These are phyloP conservation scores for Myocastor coypus DNA, from an alignment of 2,113 vertebrate genomes.

Conservation along the genomic window DNA sequence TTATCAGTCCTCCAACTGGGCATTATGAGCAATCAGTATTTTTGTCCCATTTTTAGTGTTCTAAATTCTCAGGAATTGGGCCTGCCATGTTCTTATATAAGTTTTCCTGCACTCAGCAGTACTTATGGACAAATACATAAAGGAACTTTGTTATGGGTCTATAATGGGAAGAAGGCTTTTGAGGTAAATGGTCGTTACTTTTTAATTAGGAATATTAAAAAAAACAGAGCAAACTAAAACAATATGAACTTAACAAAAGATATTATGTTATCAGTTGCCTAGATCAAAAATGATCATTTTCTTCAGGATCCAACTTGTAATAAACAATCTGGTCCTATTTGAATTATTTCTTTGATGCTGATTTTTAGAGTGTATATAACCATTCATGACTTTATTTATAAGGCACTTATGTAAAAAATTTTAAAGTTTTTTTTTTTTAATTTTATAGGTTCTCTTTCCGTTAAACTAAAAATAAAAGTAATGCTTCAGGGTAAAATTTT, in stretches of 20 bases:
- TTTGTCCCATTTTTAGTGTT: neutral
- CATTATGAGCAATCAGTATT: slow-evolving; percentile 38
- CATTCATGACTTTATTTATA: neutral
- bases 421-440: neutral
- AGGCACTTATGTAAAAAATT: neutral
- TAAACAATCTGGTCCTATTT: neutral
- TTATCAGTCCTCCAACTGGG: neutral
- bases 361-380: neutral
- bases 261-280: neutral
- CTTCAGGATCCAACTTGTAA: neutral
- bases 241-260: slow-evolving; percentile 33
- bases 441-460: neutral
- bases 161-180: slow-evolving; percentile 67
- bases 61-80: slow-evolving; percentile 2
- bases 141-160: slow-evolving; percentile 18
- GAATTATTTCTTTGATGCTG: neutral
- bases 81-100: neutral
- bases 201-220: slow-evolving; percentile 67
- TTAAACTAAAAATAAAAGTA: neutral
- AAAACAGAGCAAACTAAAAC: neutral
- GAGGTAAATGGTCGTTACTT: slow-evolving; percentile 33
- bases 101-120: neutral
- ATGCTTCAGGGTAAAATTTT: neutral
- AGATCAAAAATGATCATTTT: neutral
- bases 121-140: slow-evolving; percentile 1